A percentile compares a stretch with the other conserved stretches of the same genome.
These are phyloP conservation scores for Meteorus sp. DNA, from an alignment of 1,140 invertebrate species.

Conservation along the genomic window DNA sequence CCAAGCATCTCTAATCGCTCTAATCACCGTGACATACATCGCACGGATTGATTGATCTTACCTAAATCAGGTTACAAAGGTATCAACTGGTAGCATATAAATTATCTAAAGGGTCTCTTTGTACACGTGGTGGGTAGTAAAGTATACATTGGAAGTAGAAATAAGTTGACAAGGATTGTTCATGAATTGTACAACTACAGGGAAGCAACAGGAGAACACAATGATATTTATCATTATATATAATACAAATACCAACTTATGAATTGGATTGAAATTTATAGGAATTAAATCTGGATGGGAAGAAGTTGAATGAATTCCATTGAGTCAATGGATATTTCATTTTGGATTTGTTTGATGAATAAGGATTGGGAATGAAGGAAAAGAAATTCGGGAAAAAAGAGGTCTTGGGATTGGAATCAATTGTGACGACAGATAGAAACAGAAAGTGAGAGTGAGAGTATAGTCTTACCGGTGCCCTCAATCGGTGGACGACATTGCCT, in stretches of 20 bases:
- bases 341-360: too few species aligned
- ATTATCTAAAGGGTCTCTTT: constrained; percentile 17
- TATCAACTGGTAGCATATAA: constrained; percentile 25
- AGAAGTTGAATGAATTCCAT: too few species aligned
- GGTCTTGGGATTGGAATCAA: background rate
- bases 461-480: constrained; percentile 55
- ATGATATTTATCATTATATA: too few species aligned
- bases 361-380: constrained; percentile 27
- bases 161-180: too few species aligned
- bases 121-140: background rate
- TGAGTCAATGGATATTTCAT: too few species aligned
- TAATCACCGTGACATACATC: background rate
- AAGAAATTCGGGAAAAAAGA: background rate
- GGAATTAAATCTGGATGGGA: too few species aligned
- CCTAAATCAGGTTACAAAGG: constrained; percentile 17
- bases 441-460: constrained; percentile 31
- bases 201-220: background rate
- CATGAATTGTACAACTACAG: background rate
- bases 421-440: constrained; percentile 31
- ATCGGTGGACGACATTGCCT: constrained; percentile 53
- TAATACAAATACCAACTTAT: too few species aligned
- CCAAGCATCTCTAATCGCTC: background rate
- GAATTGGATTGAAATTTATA: too few species aligned
- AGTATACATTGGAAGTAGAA: too few species aligned
- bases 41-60: constrained; percentile 15